Base-by-base conservation (phyloP, 2,113 vertebrate species). In the Otus sunia region DNA sequence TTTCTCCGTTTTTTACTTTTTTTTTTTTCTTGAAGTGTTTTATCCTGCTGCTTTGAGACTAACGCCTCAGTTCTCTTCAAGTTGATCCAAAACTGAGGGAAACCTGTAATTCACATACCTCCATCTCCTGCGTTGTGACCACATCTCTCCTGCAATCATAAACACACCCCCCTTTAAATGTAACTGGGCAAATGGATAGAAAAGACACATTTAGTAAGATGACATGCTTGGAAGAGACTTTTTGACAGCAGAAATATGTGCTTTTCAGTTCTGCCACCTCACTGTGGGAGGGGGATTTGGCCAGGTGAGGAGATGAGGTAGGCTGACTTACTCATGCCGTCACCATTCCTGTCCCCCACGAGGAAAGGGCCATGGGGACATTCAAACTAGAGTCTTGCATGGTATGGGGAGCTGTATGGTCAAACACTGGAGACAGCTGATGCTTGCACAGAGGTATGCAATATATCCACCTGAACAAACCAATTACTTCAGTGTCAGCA, bases 341-440 rank as follows among this genome's bases (percentile, higher is more conserved):
- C 86, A 41, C 49, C 27, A 12, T n/a, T 55, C 43, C 15, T 6
- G 3, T 30, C 18, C 15, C 56, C 5, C 4, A 1, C 0, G 4
- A 34, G 26, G 29, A n/a, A 59, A 41, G 0, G 2, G 23, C 45
- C 72, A 27, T 0, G 2, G 37, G 30, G 22, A 10, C 43, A 6
- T 39, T 26, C 55, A 11, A 17, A 12, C 20, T 2, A 10, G 55
- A 34, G 39, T 34, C 63, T 12, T 19, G 47, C n/a, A 7, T 0
- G 6, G 32, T 12, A 7, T 18, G 34, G 32, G 3, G 50, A 66
- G 59, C 58, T 53, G 8, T 10, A 39, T 11, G 43, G 64, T 21
- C 80, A 71, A 47, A 50, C 29, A 25, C 26, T 29, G 4, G 6
- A 20, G 52, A 21, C 4, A 21, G 26, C 11, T 50, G 5, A 8